Conservation (phyloP, 2,113 vertebrate genomes). For the Crotalus helleri region DNA sequence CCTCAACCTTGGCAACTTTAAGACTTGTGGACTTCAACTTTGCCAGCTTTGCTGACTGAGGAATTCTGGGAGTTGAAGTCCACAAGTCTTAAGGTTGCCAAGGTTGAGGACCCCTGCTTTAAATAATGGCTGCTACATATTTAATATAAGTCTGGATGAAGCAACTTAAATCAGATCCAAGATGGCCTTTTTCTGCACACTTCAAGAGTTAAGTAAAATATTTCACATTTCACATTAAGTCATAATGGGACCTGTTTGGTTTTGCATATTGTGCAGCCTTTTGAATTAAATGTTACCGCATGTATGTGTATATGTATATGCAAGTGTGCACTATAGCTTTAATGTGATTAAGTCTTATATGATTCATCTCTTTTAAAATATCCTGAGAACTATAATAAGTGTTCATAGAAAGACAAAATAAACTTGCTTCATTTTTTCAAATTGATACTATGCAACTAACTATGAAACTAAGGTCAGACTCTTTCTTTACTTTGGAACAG, state of each 20-base stretch:
- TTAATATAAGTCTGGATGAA: neutral
- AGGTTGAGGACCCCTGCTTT: too few relatives aligned
- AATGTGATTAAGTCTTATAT: neutral
- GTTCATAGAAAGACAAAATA: neutral
- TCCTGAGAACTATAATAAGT: neutral
- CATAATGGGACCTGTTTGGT: neutral
- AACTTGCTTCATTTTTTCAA: conserved; percentile 28
- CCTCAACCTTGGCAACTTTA: too few relatives aligned
- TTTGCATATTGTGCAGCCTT: neutral
- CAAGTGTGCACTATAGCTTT: neutral
- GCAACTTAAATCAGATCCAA: neutral
- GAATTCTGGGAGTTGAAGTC: too few relatives aligned
- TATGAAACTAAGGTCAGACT: conserved; percentile 27
- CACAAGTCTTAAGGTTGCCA: too few relatives aligned
- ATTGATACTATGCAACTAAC: conserved; percentile 22
- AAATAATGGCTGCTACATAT: neutral
- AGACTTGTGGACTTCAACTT: too few relatives aligned
- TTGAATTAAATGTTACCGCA: neutral
- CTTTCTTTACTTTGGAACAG: conserved; percentile 44
- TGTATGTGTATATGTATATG: neutral
- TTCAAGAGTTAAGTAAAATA: neutral
- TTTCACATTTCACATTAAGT: neutral
- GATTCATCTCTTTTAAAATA: neutral
- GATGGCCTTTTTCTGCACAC: neutral
- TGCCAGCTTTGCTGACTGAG: too few relatives aligned